Base-by-base conservation (phyloP, 2,888 invertebrate genomes). In the Nebria salina region DNA sequence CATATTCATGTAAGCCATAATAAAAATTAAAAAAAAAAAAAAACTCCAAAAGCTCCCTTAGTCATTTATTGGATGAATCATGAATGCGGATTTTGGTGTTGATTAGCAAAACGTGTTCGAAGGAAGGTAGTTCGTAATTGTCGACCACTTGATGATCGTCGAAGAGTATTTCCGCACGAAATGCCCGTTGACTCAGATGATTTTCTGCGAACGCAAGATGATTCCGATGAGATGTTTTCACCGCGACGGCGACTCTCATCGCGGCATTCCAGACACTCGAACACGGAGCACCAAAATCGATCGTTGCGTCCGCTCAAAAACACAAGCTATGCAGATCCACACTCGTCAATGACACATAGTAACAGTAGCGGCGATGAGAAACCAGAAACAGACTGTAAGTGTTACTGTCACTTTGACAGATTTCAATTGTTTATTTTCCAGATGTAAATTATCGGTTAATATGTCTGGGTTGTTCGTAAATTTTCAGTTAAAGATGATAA, bases 291-390 rank as follows among this genome's bases (percentile, higher is more conserved):
- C 84, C 70, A 84, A 86, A 75, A 85, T 87, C 3, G 89, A 88
- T 5, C 83, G 7, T 84, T 89, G 43, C 85, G 89, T 43, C 89
- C 89, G n/a, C 86, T 89, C 42, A 87, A 87, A 76, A 86, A 87
- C 72, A 86, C 86, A 83, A 87, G 87, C 64, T 89, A 89, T 83
- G 88, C 87, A 11, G 89, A 89, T 84, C 84, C 86, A 41, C 86
- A 86, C 82, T 88, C 88, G 5, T 86, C 88, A 20, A 83, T 85
- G 54, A 86, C 86, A 54, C 88, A 87, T 82, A 87, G 79, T 64
- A 82, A 79, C 65, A 82, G 77, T 15, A 83, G 82, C 42, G 80
- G 81, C 65, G 83, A 83, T 76, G 83, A 83, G 74, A 83, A 83
- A 65, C 83, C 82, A 1, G 82, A 81, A 75, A 82, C 78, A 13